Evolutionary conservation across 1,140 invertebrate genomes (phyloP).

Genomic region (Pinna nobilis): DNA sequence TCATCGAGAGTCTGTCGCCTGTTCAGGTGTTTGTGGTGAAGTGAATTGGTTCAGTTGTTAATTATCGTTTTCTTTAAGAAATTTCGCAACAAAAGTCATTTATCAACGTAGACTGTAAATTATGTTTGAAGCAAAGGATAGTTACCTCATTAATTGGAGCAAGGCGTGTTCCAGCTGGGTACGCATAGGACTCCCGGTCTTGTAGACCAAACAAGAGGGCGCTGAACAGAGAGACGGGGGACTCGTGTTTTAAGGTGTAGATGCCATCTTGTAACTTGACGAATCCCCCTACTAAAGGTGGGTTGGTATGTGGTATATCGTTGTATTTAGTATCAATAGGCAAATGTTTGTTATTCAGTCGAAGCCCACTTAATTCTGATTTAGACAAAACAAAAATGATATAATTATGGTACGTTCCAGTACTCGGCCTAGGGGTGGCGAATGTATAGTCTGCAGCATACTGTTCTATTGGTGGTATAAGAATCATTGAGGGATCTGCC

Average conservation of each 20-base stretch:
- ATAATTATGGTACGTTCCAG: constrained; percentile 37
- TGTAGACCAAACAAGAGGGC: constrained; percentile 45
- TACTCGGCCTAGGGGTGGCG: constrained; percentile 41
- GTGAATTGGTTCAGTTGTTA: no score
- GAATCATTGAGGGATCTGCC: constrained; percentile 49
- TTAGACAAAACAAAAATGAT: constrained; percentile 47
- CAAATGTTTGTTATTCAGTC: constrained; percentile 16
- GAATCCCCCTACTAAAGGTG: constrained; percentile 29
- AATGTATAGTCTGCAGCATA: constrained; percentile 54
- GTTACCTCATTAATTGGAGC: constrained; percentile 43
- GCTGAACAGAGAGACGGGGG: constrained; percentile 38
- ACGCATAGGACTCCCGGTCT: constrained; percentile 42
- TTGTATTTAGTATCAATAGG: constrained; percentile 20
- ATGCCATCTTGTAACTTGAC: constrained; percentile 21
- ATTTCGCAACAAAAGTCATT: no score
- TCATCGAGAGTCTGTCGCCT: no score
- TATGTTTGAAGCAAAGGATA: no score
- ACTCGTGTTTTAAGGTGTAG: constrained; percentile 42
- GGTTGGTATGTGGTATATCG: constrained; percentile 15
- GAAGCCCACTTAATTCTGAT: constrained; percentile 31
- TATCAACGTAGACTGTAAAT: no score
- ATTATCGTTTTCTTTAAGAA: no score
- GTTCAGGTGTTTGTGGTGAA: no score
- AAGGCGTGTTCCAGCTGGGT: constrained; percentile 43
- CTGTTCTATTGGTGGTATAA: constrained; percentile 45